Evolutionary conservation across 2,888 invertebrate genomes (phyloP).

Genomic region (Acleris holmiana): DNA sequence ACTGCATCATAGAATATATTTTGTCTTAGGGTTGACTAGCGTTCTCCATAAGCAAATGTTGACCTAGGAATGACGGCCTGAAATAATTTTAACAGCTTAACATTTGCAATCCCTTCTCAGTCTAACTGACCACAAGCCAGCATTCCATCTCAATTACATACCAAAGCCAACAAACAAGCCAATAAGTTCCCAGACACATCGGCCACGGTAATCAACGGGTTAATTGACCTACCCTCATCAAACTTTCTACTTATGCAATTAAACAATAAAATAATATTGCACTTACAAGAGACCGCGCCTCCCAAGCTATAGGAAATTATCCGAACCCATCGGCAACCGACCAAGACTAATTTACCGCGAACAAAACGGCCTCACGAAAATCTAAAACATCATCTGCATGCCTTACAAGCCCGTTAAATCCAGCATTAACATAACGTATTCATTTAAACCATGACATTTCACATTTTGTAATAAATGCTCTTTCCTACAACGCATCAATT

Average conservation of each 20-base stretch:
- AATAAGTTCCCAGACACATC: slow-evolving; percentile 43
- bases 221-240: slow-evolving; percentile 46
- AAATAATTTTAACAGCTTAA: no score
- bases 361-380: slow-evolving; percentile 73
- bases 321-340: slow-evolving; percentile 71
- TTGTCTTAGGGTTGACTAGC: no score
- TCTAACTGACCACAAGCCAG: neutral
- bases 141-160: slow-evolving; percentile 5
- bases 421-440: slow-evolving; percentile 81
- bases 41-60: no score
- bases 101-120: no score
- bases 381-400: slow-evolving; percentile 71
- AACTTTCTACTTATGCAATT: slow-evolving; percentile 65
- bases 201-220: slow-evolving; percentile 52
- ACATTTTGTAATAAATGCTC: slow-evolving; percentile 82
- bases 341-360: slow-evolving; percentile 77
- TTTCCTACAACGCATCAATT: slow-evolving; percentile 81
- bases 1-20: no score
- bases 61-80: no score
- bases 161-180: slow-evolving; percentile 18
- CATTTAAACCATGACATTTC: slow-evolving; percentile 84
- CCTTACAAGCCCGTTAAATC: slow-evolving; percentile 75
- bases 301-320: slow-evolving; percentile 64
- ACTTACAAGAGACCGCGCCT: slow-evolving; percentile 47
- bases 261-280: slow-evolving; percentile 59